Base-by-base conservation (phyloP, 2,888 invertebrate species). In the Chromoteleia sp. region DNA sequence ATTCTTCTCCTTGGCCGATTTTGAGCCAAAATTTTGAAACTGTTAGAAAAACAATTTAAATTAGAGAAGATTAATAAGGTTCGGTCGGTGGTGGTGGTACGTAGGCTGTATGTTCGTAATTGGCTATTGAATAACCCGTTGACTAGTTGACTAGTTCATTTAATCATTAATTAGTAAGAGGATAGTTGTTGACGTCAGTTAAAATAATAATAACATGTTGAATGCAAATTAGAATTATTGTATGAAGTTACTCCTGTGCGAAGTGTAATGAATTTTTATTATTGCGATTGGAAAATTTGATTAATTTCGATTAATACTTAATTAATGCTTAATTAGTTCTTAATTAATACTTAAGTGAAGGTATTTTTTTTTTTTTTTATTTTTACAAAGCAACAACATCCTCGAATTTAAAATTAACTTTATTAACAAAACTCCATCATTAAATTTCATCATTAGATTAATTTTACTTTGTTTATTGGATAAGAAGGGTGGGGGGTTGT, bases 1-100 rank as follows among this genome's bases (percentile, higher is more conserved):
- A n/a, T n/a, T n/a, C n/a, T n/a, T n/a, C n/a, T n/a, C n/a, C n/a
- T n/a, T n/a, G n/a, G n/a, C 33, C 8, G 5, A 33, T 8, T 33
- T 8, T 14, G 4, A 52, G 17, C 10, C 33, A 10, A 70, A 68
- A 70, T 54, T 67, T 15, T 70, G 82, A 86, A n/a, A 86, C 88
- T 90, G 91, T 91, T 91, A 91, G 91, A 91, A 91, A 91, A 91
- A 91, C 91, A 91, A 91, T 91, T 91, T 90, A 68, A 81, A 56
- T 52, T 54, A 71, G 50, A 65, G 15, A 58, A 6, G 17, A 59
- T 81, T 67, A 45, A 43, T 58, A 45, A 84, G 58, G 45, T 68
- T 81, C 54, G 45, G 21, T 33, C 73, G 83, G 86, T 88, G 89
- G 89, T 88, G 89, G 89, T 88, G 88, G 88, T 87, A 82, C 74